phyloP scores from a whole-genome alignment of 2,888 invertebrate genomes.

The Helleia helle region DNA sequence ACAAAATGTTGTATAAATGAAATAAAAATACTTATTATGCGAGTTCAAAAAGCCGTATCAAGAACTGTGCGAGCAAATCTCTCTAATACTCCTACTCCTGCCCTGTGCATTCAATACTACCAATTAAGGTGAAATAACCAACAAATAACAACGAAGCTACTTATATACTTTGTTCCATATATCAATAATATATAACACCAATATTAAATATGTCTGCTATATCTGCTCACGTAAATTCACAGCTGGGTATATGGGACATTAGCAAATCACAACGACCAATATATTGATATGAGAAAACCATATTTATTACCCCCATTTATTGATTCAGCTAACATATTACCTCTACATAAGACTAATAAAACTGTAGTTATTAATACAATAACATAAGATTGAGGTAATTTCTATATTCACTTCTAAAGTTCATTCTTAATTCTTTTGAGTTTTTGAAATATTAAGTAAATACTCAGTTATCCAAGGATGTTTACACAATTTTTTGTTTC shows the following conservation, averaged over 20 bases:
- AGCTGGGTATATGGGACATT: neutral
- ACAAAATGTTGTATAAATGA: neutral
- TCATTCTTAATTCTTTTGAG: too few relatives aligned
- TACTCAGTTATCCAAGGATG: too few relatives aligned
- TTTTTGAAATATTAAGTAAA: too few relatives aligned
- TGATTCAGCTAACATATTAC: too few relatives aligned
- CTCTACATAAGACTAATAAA: too few relatives aligned
- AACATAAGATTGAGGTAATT: too few relatives aligned
- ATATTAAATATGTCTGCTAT: neutral
- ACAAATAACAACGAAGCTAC: constrained; percentile 8
- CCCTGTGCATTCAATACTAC: constrained; percentile 12
- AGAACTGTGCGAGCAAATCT: constrained; percentile 38
- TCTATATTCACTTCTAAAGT: too few relatives aligned
- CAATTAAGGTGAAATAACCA: constrained; percentile 11
- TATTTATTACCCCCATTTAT: neutral
- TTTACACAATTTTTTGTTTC: too few relatives aligned
- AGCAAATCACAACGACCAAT: neutral
- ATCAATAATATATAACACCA: constrained; percentile 1
- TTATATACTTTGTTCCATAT: constrained; percentile 4
- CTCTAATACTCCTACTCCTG: constrained; percentile 31
- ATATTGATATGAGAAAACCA: neutral
- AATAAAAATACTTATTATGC: neutral
- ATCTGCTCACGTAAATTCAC: neutral
- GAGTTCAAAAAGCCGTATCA: constrained; percentile 33
- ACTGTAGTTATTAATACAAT: too few relatives aligned